Conservation (phyloP, 2,797 vertebrate genomes). For the Periparus ater region DNA sequence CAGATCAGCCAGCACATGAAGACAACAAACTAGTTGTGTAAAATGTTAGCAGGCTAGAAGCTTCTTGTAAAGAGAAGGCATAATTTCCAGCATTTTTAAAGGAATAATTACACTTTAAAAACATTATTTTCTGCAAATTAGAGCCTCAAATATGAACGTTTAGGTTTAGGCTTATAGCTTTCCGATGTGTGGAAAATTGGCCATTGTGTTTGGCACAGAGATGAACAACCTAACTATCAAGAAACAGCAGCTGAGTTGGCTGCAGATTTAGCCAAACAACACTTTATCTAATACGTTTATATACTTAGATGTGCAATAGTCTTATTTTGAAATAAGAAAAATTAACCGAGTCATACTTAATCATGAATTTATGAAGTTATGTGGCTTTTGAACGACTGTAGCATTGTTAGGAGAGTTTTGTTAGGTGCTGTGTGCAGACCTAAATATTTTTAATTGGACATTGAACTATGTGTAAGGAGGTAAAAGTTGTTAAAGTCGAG, state of each 20-base stretch:
- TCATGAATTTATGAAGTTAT: not conserved
- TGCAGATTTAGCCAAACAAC: not conserved
- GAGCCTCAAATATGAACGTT: rapidly evolving
- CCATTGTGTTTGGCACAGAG: not conserved
- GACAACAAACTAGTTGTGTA: not conserved
- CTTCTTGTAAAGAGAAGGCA: not conserved
- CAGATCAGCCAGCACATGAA: not conserved
- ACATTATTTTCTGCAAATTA: not conserved
- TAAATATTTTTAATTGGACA: not conserved
- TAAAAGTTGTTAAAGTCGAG: not conserved
- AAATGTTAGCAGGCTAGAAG: not conserved
- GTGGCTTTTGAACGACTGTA: not conserved
- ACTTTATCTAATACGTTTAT: rapidly evolving
- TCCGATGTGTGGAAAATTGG: not conserved
- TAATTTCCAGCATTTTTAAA: not conserved
- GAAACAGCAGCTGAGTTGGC: not conserved
- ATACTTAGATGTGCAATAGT: not conserved
- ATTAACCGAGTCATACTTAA: not conserved
- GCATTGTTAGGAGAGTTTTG: not conserved
- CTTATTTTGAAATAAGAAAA: not conserved
- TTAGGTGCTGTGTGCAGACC: not conserved
- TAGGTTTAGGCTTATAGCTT: not conserved
- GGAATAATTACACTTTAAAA: not conserved
- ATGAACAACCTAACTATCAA: not conserved
- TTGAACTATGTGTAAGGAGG: not conserved